Evolutionary conservation across 1,140 invertebrate genomes (phyloP), one percentile per base, ranked within the genome.

Genomic region (Thaumetopoea pityocampa): DNA sequence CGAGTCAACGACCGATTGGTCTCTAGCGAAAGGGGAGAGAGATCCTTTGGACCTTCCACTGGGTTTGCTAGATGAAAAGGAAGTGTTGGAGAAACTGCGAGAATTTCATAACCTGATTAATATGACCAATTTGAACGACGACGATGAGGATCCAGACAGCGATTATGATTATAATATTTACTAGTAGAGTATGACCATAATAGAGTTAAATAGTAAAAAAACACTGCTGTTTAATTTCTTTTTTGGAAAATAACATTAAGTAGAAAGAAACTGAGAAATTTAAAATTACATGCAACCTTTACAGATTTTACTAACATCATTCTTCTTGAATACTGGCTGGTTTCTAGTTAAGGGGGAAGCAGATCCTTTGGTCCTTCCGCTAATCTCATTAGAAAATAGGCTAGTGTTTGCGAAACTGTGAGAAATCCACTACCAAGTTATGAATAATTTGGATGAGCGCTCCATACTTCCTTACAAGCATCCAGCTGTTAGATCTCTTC

Each of bases 131-230:
- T 10, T 52, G 1, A 17, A 23, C 4, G 60, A 49, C 0, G 71
- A 80, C 1, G 72, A 74, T 0, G 73, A 76, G 1, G 56, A 57
- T 11, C n/a, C 37, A 5, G 78, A 79, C 33, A 58, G 37, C 1
- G 71, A 77, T 19, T 67, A 72, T 22, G 78, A 82, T 34, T 78
- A 83, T 41, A 72, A 46, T 45, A 67, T 77, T 23, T 79, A 81
- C 50, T 79, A 72, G 57, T 36, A 58, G 41, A 50, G 60, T 26
- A 72, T 53, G 19, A 42, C 5, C 35, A 37, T 46, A 43, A 35
- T 34, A n/a, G 15, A 44, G 16, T 34, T 32, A 18, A 32, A 11
- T 24, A 26, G n/a, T n/a, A n/a, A n/a, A n/a, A n/a, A n/a, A n/a
- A n/a, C n/a, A n/a, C n/a, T 19, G 26, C 2, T 12, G n/a, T 24